A percentile compares a stretch with the other conserved stretches of the same genome.
These are phyloP conservation scores for Parus major DNA, from an alignment of 2,113 vertebrate genomes.

Conservation along the genomic window DNA sequence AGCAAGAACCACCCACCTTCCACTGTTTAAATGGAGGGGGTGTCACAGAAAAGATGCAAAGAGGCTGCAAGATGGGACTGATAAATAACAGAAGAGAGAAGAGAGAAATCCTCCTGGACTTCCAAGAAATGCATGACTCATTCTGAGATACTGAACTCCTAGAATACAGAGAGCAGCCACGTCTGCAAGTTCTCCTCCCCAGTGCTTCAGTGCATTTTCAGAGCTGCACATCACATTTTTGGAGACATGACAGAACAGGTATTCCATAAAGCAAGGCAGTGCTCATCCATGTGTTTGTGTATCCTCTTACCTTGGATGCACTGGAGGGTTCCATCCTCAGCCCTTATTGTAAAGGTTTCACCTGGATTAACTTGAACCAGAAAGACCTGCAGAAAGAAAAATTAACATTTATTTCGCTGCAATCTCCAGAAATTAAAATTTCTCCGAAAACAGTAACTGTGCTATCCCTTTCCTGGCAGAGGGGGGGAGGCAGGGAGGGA, in stretches of 20 bases:
- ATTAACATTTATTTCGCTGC: not conserved
- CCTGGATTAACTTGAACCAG: slow-evolving; percentile 98
- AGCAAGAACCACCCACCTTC: not conserved
- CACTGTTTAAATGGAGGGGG: not conserved
- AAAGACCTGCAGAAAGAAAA: slow-evolving; percentile 85
- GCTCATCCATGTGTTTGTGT: accelerated
- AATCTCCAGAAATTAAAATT: not conserved
- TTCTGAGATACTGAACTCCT: not conserved
- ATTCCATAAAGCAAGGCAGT: not conserved
- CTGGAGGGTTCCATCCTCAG: slow-evolving; percentile 94
- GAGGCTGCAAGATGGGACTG: not conserved
- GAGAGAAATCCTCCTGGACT: not conserved
- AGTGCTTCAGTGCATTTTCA: not conserved
- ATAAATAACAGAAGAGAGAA: not conserved
- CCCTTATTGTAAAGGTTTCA: slow-evolving; percentile 96
- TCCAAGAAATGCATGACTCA: not conserved
- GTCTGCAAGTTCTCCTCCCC: not conserved
- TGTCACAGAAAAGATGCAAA: not conserved
- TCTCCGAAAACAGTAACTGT: not conserved
- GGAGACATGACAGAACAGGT: not conserved
- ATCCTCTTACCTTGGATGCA: slow-evolving; percentile 92
- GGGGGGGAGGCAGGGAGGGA: not conserved
- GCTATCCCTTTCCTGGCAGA: not conserved
- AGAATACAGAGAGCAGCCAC: not conserved
- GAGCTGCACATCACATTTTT: accelerated